Evolutionary conservation across 2,113 vertebrate genomes (phyloP), one percentile per base, ranked within the genome.

Genomic region (Cavia porcellus): DNA sequence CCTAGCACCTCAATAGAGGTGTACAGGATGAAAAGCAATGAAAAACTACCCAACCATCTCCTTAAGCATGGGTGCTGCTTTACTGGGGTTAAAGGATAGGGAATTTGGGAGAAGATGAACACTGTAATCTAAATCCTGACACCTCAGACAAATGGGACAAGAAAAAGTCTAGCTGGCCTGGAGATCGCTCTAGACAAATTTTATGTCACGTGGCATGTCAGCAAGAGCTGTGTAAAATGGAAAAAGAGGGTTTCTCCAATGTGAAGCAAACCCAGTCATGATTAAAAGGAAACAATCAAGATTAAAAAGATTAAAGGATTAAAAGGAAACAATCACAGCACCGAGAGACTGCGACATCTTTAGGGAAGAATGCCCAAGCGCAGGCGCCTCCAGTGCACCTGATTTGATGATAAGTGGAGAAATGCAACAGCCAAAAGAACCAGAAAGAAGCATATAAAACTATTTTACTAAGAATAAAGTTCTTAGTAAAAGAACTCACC

Each of bases 281-380:
- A 96, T 96, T 77, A 93, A 96, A 90, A 96, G 62, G 45, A 96
- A 95, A 77, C 57, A 83, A 89, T 82, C 64, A 89, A 38, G 38
- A 38, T 38, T 38, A 38, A 38, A 38, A 38, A 38, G 38, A 38
- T 38, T 38, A 38, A 38, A 38, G 38, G 70, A 96, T 96, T 77
- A 93, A 96, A 90, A 96, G 62, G 45, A 96, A 95, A 77, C 57
- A 83, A 89, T 82, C 64, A 89, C 66, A 93, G 82, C 28, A 84
- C 42, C 28, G 70, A 91, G 38, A 86, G 47, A 81, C 55, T 3
- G 0, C 32, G 90, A 6, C 61, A 66, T 86, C 96, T 96, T 47
- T 94, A 92, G 52, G 86, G 82, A 1, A 95, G 57, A 93, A 91
- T 0, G 0, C 24, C 5, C 75, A 90, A n/a, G 89, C 91, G 92